Evolutionary conservation across 2,113 vertebrate genomes (phyloP), one percentile per base, ranked within the genome.

Genomic region (Trachemys scripta): DNA sequence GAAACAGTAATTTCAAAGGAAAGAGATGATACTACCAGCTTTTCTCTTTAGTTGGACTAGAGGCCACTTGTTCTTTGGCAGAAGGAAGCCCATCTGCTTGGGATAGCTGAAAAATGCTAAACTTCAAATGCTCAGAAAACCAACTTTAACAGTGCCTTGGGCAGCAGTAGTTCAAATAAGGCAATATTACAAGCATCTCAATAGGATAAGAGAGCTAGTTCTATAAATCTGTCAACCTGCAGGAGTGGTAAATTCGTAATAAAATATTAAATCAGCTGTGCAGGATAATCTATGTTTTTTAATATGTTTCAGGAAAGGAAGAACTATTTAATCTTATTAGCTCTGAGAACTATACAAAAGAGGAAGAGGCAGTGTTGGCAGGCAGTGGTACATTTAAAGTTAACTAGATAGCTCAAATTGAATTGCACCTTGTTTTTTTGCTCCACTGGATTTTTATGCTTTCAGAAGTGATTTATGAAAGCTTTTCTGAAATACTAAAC

Each of bases 1-100:
- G 92, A 96, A 96, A 91, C 47, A 97, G 49, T 35, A 12, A 88
- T 96, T 98, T 97, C 95, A 95, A 95, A 95, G 72, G 79, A 90
- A 91, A 96, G 38, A 49, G 29, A 85, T 83, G 27, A 81, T 29
- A 95, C 62, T 53, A 35, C 17, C 47, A 84, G 80, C 6, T 95
- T 90, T 92, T 49, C 69, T 54, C 24, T 92, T 57, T 87, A 45
- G 86, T 56, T 92, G 54, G 50, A 91, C 56, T 80, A 88, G 14
- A 96, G 53, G 47, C 3, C 8, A 65, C 29, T 90, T 88, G 76
- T 14, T 59, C 81, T 80, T 95, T 85, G 90, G 83, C 82, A 54
- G 87, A 20, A 92, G 22, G 10, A 45, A 86, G 27, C 17, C 89
- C 10, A 1, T 91, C n/a, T 93, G 82, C 80, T 87, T 89, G 50